phyloP scores from a whole-genome alignment of 2,888 invertebrate genomes.

The Thymelicus sylvestris region DNA sequence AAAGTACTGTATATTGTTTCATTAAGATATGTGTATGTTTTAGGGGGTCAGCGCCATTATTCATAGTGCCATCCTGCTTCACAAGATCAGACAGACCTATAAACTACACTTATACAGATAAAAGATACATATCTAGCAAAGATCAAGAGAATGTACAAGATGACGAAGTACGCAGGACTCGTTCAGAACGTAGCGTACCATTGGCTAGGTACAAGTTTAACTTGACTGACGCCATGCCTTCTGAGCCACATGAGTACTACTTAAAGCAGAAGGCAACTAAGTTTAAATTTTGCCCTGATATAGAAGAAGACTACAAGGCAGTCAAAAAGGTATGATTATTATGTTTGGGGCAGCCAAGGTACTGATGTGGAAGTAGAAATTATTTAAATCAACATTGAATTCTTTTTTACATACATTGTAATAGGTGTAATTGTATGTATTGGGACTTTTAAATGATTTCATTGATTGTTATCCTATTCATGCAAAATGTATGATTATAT shows the following conservation, averaged over 20 bases:
- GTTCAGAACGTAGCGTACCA: slow-evolving; percentile 67
- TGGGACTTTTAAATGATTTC: no score
- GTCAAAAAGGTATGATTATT: slow-evolving; percentile 72
- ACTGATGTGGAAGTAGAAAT: no score
- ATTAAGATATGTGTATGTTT: slow-evolving; percentile 37
- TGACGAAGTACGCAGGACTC: slow-evolving; percentile 61
- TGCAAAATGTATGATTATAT: no score
- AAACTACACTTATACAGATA: slow-evolving; percentile 66
- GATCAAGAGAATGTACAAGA: slow-evolving; percentile 47
- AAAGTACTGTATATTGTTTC: slow-evolving; percentile 10
- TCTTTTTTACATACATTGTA: no score
- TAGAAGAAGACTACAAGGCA: slow-evolving; percentile 70
- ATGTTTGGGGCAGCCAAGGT: background rate
- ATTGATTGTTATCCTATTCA: no score
- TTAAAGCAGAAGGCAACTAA: slow-evolving; percentile 81
- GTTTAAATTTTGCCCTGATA: slow-evolving; percentile 65
- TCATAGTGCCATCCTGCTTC: slow-evolving; percentile 91
- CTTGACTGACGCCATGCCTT: slow-evolving; percentile 86
- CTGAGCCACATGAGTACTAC: slow-evolving; percentile 84
- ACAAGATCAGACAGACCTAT: slow-evolving; percentile 89
- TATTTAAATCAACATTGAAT: no score
- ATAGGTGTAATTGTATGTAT: no score
- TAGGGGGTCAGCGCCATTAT: slow-evolving; percentile 81
- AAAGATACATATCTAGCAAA: slow-evolving; percentile 56
- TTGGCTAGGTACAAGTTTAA: slow-evolving; percentile 87